Percentiles rank a stretch among this genome's conserved stretches.
These are phyloP conservation scores for Apostichopus japonicus DNA, from an alignment of 35 echinoderm and acorn worm species.

Conservation along the genomic window DNA sequence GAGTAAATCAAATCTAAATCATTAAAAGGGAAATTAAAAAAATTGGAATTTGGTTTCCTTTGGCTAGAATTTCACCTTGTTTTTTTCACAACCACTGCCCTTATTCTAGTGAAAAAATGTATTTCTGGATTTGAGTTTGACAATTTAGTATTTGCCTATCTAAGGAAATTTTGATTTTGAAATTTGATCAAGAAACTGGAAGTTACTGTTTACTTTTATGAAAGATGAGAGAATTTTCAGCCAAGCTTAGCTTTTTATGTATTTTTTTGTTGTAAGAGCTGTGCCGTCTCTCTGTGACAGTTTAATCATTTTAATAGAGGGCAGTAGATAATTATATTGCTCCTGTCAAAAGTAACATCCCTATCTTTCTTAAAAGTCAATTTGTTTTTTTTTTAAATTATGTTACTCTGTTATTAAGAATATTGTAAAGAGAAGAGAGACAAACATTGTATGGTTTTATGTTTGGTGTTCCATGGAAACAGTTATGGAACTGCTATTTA, in stretches of 20 bases:
- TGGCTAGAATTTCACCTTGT: neutral
- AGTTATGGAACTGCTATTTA: slow-evolving; percentile 23
- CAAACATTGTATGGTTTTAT: slow-evolving; percentile 29
- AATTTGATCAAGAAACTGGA: neutral
- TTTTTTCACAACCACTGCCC: neutral
- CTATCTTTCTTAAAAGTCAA: slow-evolving; percentile 25
- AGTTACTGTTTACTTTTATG: neutral
- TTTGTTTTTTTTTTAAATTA: neutral
- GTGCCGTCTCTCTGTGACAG: neutral
- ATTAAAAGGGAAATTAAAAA: neutral
- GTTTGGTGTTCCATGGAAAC: slow-evolving; percentile 31
- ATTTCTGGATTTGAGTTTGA: neutral
- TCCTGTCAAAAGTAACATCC: neutral
- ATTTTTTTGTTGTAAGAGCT: neutral
- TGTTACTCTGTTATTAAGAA: slow-evolving; percentile 29
- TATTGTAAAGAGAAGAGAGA: slow-evolving; percentile 19
- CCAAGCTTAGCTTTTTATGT: neutral
- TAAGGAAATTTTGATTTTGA: neutral
- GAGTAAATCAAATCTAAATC: neutral
- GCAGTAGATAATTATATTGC: slow-evolving; percentile 2
- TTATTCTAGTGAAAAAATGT: neutral
- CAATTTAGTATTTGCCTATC: too few species aligned
- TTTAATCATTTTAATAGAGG: neutral
- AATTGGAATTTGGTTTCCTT: neutral
- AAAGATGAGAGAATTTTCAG: slow-evolving; percentile 10